Evolutionary conservation across 2,113 vertebrate genomes (phyloP).

Genomic region (Erythrocercus mccallii): DNA sequence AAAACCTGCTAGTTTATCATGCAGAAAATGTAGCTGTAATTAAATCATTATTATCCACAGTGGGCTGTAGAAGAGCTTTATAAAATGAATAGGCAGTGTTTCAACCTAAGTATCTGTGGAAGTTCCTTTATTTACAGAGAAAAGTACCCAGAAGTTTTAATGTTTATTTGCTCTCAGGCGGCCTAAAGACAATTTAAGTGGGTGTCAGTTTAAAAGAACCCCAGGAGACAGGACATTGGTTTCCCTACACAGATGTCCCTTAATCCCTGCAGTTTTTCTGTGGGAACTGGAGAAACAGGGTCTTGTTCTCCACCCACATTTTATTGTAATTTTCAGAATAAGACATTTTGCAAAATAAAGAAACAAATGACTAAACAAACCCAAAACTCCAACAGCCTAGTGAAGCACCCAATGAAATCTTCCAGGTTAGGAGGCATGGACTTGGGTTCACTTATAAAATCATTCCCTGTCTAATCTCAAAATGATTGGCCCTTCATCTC

Average conservation of each 20-base stretch:
- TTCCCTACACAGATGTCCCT: neutral
- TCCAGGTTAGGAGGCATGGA: neutral
- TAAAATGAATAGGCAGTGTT: slow-evolving; percentile 35
- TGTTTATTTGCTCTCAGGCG: neutral
- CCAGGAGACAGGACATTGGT: neutral
- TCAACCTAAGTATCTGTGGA: neutral
- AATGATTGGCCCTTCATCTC: neutral
- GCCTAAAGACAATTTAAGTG: neutral
- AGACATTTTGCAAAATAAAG: neutral
- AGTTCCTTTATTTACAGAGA: slow-evolving; percentile 33
- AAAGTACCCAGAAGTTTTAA: neutral
- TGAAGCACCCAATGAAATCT: neutral
- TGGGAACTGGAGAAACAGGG: neutral
- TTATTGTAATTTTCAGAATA: neutral
- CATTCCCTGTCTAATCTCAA: neutral
- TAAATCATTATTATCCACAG: slow-evolving; percentile 53
- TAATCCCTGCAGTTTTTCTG: neutral
- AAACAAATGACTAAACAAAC: neutral
- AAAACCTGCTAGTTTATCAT: slow-evolving; percentile 65
- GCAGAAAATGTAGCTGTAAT: slow-evolving; percentile 61
- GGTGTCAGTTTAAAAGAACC: neutral
- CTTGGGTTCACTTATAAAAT: neutral
- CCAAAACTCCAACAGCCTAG: neutral
- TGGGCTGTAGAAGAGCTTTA: slow-evolving; percentile 50
- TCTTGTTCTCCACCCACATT: neutral